Conservation (phyloP, 1,140 invertebrate genomes). For the Bombus fervidus region DNA sequence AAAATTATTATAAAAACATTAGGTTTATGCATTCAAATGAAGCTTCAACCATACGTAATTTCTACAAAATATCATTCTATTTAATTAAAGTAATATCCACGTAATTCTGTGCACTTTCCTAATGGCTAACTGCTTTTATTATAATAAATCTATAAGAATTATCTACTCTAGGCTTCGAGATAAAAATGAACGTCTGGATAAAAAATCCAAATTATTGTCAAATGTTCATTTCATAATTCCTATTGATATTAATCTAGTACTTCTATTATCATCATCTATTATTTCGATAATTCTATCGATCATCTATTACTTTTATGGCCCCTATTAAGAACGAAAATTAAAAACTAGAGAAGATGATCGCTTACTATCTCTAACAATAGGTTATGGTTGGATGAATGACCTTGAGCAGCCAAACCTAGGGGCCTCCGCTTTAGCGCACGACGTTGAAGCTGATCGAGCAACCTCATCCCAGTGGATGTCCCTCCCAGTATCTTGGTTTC, state of each 20-base stretch:
- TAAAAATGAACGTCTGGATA: too few species aligned
- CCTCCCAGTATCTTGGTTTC: slow-evolving; percentile 35
- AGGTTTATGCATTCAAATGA: too few species aligned
- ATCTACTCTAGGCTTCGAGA: too few species aligned
- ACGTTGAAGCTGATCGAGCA: slow-evolving; percentile 49
- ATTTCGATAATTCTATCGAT: not conserved
- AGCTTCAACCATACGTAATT: too few species aligned
- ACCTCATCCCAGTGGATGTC: slow-evolving; percentile 24
- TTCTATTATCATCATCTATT: not conserved
- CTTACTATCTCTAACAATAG: not conserved
- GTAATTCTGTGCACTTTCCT: too few species aligned
- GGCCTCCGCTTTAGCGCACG: not conserved
- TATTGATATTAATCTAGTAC: not conserved
- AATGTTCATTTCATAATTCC: not conserved
- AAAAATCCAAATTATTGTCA: not conserved
- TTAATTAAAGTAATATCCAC: too few species aligned
- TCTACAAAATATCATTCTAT: too few species aligned
- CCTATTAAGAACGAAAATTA: not conserved
- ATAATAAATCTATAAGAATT: too few species aligned
- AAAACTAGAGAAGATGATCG: not conserved
- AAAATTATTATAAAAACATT: too few species aligned
- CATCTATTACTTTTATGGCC: not conserved
- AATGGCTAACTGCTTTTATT: too few species aligned
- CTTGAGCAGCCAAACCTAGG: not conserved
- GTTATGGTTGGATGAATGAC: not conserved